Percentiles rank a stretch among this genome's conserved stretches.
Conservation (phyloP, 1,140 invertebrate genomes). For the Orius insidiosus region DNA sequence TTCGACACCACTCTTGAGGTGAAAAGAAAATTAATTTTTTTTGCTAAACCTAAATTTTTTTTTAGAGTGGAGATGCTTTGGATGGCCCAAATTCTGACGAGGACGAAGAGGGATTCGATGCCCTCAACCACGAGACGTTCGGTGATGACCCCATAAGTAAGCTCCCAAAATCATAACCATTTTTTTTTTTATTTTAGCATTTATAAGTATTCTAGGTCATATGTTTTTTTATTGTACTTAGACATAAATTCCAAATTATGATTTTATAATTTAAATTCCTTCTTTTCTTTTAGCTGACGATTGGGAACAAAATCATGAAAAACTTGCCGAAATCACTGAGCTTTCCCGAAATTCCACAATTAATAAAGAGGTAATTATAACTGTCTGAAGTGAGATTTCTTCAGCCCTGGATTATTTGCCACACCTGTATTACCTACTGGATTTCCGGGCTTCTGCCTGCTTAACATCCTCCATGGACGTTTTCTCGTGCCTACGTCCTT, state of each 20-base stretch:
- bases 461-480: too few species aligned
- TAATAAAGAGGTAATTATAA: too few species aligned
- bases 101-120: constrained; percentile 73
- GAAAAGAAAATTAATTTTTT: background rate
- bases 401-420: too few species aligned
- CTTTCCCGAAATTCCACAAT: constrained; percentile 23
- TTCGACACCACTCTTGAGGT: constrained; percentile 13
- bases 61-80: constrained; percentile 6
- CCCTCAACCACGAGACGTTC: constrained; percentile 80
- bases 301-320: constrained; percentile 55
- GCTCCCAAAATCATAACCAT: too few species aligned
- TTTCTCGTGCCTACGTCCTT: too few species aligned
- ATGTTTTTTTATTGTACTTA: constrained; percentile 3
- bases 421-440: too few species aligned
- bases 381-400: too few species aligned
- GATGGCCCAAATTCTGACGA: constrained; percentile 31
- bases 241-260: too few species aligned
- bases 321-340: constrained; percentile 41
- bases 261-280: background rate
- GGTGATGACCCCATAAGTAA: constrained; percentile 39
- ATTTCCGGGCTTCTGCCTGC: too few species aligned
- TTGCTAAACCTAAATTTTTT: background rate
- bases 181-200: background rate
- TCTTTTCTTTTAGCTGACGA: constrained; percentile 32
- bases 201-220: background rate